Evolutionary conservation across 1,140 invertebrate species (phyloP).

Genomic region (Wasmannia auropunctata): DNA sequence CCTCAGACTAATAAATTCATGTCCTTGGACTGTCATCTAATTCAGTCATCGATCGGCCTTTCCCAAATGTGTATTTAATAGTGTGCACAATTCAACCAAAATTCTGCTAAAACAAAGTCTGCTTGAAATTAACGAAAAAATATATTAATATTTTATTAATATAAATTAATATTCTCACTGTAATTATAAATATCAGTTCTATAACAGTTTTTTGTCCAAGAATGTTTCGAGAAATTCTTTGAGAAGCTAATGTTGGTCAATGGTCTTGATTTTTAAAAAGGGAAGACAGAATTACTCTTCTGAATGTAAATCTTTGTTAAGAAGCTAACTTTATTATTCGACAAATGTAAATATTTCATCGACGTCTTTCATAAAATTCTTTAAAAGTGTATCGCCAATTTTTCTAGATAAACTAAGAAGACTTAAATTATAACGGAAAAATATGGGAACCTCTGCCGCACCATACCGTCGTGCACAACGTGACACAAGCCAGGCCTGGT

Average conservation of each 20-base stretch:
- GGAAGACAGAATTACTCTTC: not conserved
- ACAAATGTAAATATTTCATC: not conserved
- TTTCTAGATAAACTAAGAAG: not conserved
- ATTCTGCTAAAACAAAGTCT: not conserved
- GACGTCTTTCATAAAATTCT: not conserved
- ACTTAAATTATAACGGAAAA: not conserved
- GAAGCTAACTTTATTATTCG: not conserved
- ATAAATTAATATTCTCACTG: not conserved
- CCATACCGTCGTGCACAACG: constrained; percentile 57
- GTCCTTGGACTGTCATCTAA: constrained; percentile 37
- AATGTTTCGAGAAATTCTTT: not conserved
- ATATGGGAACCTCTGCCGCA: constrained; percentile 47
- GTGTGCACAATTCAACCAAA: not conserved
- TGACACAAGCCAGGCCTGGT: constrained; percentile 56
- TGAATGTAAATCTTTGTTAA: not conserved
- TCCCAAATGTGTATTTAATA: not conserved
- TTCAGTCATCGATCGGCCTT: constrained; percentile 16
- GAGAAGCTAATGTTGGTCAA: not conserved
- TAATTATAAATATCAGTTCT: not conserved
- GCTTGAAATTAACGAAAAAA: not conserved
- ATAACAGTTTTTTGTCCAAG: not conserved
- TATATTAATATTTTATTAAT: not conserved
- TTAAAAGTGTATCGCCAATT: not conserved
- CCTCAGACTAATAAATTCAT: constrained; percentile 39
- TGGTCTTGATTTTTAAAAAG: not conserved